Conservation (phyloP, 2,113 vertebrate genomes). For the Nothocercus nigrocapillus region DNA sequence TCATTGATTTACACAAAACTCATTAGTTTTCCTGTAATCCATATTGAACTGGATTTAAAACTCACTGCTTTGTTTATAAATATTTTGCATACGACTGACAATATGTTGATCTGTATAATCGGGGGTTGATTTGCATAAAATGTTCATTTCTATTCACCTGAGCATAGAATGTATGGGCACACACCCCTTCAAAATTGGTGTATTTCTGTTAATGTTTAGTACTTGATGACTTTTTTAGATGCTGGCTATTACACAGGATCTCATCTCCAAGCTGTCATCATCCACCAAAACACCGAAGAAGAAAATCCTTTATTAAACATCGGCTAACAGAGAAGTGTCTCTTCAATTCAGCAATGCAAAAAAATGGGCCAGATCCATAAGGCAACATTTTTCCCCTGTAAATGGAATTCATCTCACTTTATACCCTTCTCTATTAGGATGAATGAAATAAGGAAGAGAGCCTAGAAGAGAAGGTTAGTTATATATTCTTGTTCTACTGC, state of each 20-base stretch:
- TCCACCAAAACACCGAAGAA: not conserved
- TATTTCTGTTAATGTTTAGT: not conserved
- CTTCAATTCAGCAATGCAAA: not conserved
- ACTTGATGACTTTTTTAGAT: not conserved
- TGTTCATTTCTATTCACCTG: not conserved
- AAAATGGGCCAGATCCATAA: not conserved
- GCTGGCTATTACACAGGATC: not conserved
- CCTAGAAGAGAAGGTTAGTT: not conserved
- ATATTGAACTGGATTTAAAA: conserved; percentile 41
- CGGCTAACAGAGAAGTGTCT: not conserved
- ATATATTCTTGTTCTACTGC: no score
- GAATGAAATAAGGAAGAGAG: not conserved
- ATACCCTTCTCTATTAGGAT: not conserved
- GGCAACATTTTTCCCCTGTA: not conserved
- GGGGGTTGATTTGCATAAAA: not conserved
- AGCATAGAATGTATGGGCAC: not conserved
- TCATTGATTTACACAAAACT: conserved; percentile 25
- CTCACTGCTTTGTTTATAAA: not conserved
- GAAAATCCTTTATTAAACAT: not conserved
- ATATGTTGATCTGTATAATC: not conserved
- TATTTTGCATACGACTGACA: conserved; percentile 14
- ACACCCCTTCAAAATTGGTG: not conserved
- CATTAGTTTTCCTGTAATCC: not conserved
- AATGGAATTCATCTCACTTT: not conserved
- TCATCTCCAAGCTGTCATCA: not conserved